Evolutionary conservation across 2,113 vertebrate species (phyloP).

Genomic region (Neomonachus schauinslandi): DNA sequence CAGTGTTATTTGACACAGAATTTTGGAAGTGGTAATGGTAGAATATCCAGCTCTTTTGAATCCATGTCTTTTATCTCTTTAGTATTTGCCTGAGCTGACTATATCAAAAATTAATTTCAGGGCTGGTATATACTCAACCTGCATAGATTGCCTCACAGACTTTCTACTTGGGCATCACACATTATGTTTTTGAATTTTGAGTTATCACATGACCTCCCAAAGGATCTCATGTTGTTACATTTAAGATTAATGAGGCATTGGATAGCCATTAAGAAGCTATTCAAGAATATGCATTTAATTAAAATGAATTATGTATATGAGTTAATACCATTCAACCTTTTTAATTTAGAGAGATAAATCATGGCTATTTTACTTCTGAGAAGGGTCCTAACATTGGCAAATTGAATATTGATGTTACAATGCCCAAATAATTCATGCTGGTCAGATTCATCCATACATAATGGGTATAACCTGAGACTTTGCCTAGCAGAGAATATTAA

Average conservation of each 20-base stretch:
- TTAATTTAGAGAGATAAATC: constrained; percentile 67
- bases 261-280: constrained; percentile 73
- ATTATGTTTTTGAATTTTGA: constrained; percentile 69
- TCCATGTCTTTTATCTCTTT: neutral
- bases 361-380: constrained; percentile 56
- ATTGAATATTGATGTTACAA: constrained; percentile 70
- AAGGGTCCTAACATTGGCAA: constrained; percentile 50
- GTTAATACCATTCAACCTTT: constrained; percentile 77
- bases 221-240: constrained; percentile 72
- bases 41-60: neutral
- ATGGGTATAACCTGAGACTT: constrained; percentile 57
- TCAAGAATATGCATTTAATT: constrained; percentile 81
- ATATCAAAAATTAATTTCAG: constrained; percentile 1
- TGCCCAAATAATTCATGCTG: constrained; percentile 70
- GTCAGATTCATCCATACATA: constrained; percentile 60
- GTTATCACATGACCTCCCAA: constrained; percentile 66
- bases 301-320: constrained; percentile 80
- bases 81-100: neutral
- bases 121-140: neutral
- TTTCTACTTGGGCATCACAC: constrained; percentile 24
- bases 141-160: neutral
- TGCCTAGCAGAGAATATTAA: constrained; percentile 63
- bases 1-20: neutral
- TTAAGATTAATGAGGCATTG: constrained; percentile 81
- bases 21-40: neutral